These are phyloP conservation scores for Callaeas wilsoni DNA, from an alignment of 2,113 vertebrate species.

Conservation along the genomic window DNA sequence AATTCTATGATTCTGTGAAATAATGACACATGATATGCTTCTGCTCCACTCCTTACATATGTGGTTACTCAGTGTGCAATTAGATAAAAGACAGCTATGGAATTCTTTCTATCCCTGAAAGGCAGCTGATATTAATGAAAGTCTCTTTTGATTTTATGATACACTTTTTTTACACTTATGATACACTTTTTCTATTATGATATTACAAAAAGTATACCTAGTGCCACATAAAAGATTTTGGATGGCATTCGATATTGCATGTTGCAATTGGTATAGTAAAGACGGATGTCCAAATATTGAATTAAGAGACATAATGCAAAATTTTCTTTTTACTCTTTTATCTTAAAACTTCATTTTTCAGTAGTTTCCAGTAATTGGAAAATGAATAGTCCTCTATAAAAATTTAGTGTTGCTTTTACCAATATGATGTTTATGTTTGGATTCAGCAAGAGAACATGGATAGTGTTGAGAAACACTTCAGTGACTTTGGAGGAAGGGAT, in stretches of 20 bases:
- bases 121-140: not conserved
- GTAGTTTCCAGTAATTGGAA: not conserved
- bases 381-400: not conserved
- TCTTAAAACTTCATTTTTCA: not conserved
- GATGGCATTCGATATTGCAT: not conserved
- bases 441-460: not conserved
- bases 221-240: not conserved
- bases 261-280: not conserved
- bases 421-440: not conserved
- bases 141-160: rapidly evolving
- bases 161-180: not conserved
- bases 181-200: not conserved
- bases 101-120: not conserved
- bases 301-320: not conserved
- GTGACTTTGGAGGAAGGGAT: not conserved
- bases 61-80: not conserved
- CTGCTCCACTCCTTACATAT: not conserved
- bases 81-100: not conserved
- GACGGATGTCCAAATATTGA: not conserved
- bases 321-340: not conserved
- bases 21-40: not conserved
- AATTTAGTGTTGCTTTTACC: not conserved
- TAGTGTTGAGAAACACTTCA: not conserved
- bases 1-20: not conserved
- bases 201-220: not conserved